phyloP scores from a whole-genome alignment of 2,797 vertebrate genomes.

The Anniella stebbinsi region DNA sequence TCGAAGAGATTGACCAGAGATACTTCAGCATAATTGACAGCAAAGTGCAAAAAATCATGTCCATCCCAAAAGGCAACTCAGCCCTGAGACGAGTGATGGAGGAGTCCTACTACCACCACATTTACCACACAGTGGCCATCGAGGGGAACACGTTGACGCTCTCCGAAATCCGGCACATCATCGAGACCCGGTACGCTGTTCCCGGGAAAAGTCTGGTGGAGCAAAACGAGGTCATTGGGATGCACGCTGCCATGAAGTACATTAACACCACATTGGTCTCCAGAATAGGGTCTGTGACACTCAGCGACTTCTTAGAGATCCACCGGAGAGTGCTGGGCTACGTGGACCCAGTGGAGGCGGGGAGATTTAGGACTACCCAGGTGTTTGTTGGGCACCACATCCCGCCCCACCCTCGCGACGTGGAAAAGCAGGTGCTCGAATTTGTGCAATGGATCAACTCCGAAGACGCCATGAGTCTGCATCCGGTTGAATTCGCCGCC shows the following conservation, averaged over 20 bases:
- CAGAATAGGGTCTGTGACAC: constrained; percentile 84
- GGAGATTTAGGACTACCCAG: constrained; percentile 88
- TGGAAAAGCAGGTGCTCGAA: constrained; percentile 92
- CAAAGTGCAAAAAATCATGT: constrained; percentile 94
- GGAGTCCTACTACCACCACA: constrained; percentile 98
- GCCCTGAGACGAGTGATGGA: constrained; percentile 95
- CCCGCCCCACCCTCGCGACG: constrained; percentile 91
- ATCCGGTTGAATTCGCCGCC: constrained; percentile 94
- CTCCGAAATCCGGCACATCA: constrained; percentile 95
- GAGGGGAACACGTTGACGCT: constrained; percentile 96
- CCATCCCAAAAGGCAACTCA: constrained; percentile 95
- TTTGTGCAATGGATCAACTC: constrained; percentile 96
- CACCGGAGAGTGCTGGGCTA: constrained; percentile 93
- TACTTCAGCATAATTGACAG: constrained; percentile 94
- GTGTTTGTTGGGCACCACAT: constrained; percentile 98
- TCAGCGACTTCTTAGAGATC: constrained; percentile 89
- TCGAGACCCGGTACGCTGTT: constrained; percentile 95
- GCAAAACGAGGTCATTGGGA: constrained; percentile 96
- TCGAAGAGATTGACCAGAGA: constrained; percentile 96
- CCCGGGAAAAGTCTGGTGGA: constrained; percentile 94
- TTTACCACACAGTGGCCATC: constrained; percentile 98
- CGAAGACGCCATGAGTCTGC: constrained; percentile 90
- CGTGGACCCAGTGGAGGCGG: constrained; percentile 93
- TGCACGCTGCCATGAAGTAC: constrained; percentile 94
- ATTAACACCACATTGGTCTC: constrained; percentile 92